A percentile compares a stretch with the other conserved stretches of the same genome.
phyloP scores from a whole-genome alignment of 1,140 invertebrate species.

The Drosophila pseudoobscura region DNA sequence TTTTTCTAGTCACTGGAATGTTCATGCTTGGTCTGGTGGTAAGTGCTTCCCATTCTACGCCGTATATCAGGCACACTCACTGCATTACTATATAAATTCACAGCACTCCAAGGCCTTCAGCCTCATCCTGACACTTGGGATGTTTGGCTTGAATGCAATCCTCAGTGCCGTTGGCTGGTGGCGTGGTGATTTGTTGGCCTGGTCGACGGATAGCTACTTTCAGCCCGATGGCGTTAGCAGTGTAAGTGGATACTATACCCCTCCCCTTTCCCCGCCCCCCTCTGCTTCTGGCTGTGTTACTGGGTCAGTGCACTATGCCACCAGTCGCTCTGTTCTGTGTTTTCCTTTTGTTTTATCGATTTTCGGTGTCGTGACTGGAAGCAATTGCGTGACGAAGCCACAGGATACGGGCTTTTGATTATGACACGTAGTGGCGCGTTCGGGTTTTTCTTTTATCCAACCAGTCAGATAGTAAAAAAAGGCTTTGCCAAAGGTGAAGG shows the following conservation, averaged over 20 bases:
- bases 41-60: constrained; percentile 17
- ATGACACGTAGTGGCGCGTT: constrained; percentile 58
- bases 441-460: constrained; percentile 22
- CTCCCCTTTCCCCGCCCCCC: too few species aligned
- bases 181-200: constrained; percentile 66
- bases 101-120: constrained; percentile 82
- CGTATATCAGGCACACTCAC: background rate
- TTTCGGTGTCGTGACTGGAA: constrained; percentile 64
- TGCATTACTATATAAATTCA: constrained; percentile 19
- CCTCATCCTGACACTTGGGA: constrained; percentile 75
- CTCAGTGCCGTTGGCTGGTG: constrained; percentile 73
- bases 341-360: constrained; percentile 54
- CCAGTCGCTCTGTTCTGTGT: constrained; percentile 16
- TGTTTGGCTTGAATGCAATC: constrained; percentile 74
- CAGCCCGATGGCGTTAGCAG: constrained; percentile 79
- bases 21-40: constrained; percentile 89
- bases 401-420: constrained; percentile 78
- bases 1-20: constrained; percentile 87
- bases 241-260: constrained; percentile 59
- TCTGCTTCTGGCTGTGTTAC: constrained; percentile 23
- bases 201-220: constrained; percentile 69
- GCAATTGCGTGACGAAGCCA: constrained; percentile 62
- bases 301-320: constrained; percentile 71
- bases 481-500: background rate
- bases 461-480: constrained; percentile 33